Evolutionary conservation across 2,888 invertebrate species (phyloP), one percentile per base, ranked within the genome.

Genomic region (Acrobasis repandana): DNA sequence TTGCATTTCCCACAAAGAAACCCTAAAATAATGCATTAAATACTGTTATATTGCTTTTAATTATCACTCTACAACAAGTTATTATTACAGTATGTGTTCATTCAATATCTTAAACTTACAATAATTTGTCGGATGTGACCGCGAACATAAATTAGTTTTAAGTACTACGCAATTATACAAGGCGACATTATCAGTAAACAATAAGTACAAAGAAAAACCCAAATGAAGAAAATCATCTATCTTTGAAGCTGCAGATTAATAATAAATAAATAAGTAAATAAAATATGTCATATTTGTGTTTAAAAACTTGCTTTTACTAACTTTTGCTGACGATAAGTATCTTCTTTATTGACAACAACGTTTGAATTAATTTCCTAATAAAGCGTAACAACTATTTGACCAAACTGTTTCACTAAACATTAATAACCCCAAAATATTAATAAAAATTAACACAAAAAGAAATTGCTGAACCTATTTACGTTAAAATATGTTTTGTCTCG

Each of bases 21-120:
- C 51, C 47, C 51, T 51, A 61, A 62, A 61, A 48, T 48, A 68
- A 71, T 47, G 60, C 52, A 47, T 47, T 47, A 60, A 86, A 86
- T 85, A 85, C 80, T 83, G 83, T 74, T 69, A 76, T 86, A 86
- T 86, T 86, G 86, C 86, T 86, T 74, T 77, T 72, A 61, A 75
- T 75, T 84, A 86, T 85, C 82, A 83, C 83, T 73, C 70, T 73
- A 75, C 67, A 73, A 67, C 61, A 61, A 67, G 67, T 60, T 60
- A 52, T 49, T 14, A 60, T 46, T 52, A 60, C 51, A 34, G 28
- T 34, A 18, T 60, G 60, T 57, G 52, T 43, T 59, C 58, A n/a
- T n/a, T n/a, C n/a, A 16, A 52, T 51, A 60, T 14, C 14, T 60
- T 60, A 52, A n/a, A 28, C 15, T 52, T 52, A 60, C 20, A 46